Percentiles rank a stretch among this genome's conserved stretches.
phyloP scores from a whole-genome alignment of 2,113 vertebrate genomes.

The Syngnathus floridae region DNA sequence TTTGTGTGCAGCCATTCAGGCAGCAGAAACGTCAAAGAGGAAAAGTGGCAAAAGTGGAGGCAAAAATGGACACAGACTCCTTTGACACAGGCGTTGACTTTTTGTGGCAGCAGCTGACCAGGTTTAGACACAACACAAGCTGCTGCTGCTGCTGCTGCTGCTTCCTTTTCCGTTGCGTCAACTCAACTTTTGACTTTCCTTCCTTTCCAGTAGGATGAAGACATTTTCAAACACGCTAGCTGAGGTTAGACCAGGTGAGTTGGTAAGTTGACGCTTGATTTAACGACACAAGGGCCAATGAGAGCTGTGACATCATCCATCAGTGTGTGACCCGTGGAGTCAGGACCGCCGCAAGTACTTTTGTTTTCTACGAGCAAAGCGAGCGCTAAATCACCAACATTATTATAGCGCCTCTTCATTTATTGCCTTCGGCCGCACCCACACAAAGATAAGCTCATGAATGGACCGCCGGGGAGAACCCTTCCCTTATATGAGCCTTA shows the following conservation, averaged over 20 bases:
- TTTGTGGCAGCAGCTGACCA: too few relatives aligned
- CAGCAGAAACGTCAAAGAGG: too few relatives aligned
- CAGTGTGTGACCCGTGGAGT: not conserved
- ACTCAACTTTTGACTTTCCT: too few relatives aligned
- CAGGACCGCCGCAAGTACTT: not conserved
- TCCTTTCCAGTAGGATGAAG: too few relatives aligned
- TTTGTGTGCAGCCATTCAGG: too few relatives aligned
- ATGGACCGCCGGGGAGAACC: conserved; percentile 45
- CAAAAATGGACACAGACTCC: too few relatives aligned
- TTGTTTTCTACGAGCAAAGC: not conserved
- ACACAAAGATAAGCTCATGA: conserved; percentile 20
- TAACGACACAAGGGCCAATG: conserved; percentile 1
- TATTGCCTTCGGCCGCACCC: conserved; percentile 12
- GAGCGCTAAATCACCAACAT: not conserved
- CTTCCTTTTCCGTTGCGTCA: too few relatives aligned
- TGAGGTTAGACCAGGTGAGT: conserved; percentile 4
- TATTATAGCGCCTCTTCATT: conserved; percentile 15
- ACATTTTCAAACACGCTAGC: not conserved
- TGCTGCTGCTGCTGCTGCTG: too few relatives aligned
- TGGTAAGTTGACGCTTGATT: not conserved
- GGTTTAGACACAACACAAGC: too few relatives aligned
- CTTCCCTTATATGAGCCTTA: conserved; percentile 33
- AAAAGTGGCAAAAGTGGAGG: too few relatives aligned
- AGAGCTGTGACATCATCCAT: conserved; percentile 2
- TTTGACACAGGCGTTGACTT: too few relatives aligned